These are phyloP conservation scores for Leptinotarsa rubiginosa DNA, from an alignment of 2,888 invertebrate species.

Conservation along the genomic window DNA sequence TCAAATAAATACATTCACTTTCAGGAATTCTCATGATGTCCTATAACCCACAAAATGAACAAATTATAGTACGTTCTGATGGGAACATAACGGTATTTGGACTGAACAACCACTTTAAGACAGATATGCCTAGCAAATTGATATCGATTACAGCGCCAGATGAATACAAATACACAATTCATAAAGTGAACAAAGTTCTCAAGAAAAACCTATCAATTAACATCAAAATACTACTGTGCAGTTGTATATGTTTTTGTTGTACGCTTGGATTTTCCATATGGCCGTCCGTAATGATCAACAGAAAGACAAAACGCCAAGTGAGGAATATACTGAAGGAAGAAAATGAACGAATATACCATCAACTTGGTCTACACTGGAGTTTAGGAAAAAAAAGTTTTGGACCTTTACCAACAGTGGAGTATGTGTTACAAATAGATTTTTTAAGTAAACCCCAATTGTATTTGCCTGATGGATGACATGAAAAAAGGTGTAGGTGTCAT, in stretches of 20 bases:
- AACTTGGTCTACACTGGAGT: slow-evolving; percentile 55
- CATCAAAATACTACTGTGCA: slow-evolving; percentile 50
- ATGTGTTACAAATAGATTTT: slow-evolving; percentile 54
- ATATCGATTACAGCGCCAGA: slow-evolving; percentile 54
- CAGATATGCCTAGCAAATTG: slow-evolving; percentile 51
- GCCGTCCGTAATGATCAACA: slow-evolving; percentile 51
- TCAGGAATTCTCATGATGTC: slow-evolving; percentile 22
- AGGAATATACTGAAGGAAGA: slow-evolving; percentile 50
- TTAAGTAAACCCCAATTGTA: slow-evolving; percentile 45
- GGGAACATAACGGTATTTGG: slow-evolving; percentile 56
- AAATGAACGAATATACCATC: slow-evolving; percentile 54
- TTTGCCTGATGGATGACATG: slow-evolving; percentile 37
- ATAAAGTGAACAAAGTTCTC: slow-evolving; percentile 51
- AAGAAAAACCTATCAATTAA: slow-evolving; percentile 45
- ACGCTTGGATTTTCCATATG: slow-evolving; percentile 54
- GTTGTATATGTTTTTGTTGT: slow-evolving; percentile 54
- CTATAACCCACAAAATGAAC: slow-evolving; percentile 41
- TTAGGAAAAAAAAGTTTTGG: slow-evolving; percentile 50
- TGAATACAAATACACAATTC: slow-evolving; percentile 55
- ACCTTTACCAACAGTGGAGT: slow-evolving; percentile 49
- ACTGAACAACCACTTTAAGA: slow-evolving; percentile 52
- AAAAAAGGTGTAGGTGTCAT: not conserved
- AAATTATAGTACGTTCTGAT: slow-evolving; percentile 51
- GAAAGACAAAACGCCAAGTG: slow-evolving; percentile 48
- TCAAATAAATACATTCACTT: slow-evolving; percentile 1